Evolutionary conservation across 2,113 vertebrate species (phyloP).

Genomic region (Grammomys surdaster): DNA sequence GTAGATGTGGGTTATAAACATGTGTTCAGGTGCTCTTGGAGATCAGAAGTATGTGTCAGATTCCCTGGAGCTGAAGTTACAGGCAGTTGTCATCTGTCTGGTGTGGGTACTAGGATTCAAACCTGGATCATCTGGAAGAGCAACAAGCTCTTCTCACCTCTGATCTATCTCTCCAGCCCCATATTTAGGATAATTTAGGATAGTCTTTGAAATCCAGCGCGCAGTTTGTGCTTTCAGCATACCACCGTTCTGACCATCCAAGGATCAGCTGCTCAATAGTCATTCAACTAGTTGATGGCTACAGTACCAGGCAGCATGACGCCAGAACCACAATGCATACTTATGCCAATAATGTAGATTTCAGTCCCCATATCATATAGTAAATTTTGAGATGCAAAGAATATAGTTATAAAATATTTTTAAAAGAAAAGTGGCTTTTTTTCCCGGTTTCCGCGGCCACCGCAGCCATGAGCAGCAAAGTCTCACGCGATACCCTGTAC

Average conservation of each 20-base stretch:
- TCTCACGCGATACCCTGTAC: no score
- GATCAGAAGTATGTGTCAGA: no score
- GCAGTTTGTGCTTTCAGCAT: background rate
- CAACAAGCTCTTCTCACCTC: no score
- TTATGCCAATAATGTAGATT: background rate
- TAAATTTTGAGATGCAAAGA: background rate
- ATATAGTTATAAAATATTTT: background rate
- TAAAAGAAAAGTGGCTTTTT: slow-evolving; percentile 7
- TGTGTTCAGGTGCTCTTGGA: no score
- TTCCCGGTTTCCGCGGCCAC: no score
- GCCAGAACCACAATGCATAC: background rate
- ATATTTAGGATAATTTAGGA: background rate
- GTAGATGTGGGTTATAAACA: background rate
- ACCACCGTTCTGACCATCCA: background rate
- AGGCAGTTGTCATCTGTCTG: no score
- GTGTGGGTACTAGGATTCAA: no score
- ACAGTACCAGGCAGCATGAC: background rate
- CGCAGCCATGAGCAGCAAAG: no score
- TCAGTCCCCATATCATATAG: background rate
- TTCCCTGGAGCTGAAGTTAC: no score
- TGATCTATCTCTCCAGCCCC: no score
- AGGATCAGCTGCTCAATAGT: background rate
- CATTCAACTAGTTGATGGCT: background rate
- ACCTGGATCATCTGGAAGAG: no score
- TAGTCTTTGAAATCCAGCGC: slow-evolving; percentile 50